phyloP scores from a whole-genome alignment of 2,113 vertebrate species.

The Eulemur rufifrons region DNA sequence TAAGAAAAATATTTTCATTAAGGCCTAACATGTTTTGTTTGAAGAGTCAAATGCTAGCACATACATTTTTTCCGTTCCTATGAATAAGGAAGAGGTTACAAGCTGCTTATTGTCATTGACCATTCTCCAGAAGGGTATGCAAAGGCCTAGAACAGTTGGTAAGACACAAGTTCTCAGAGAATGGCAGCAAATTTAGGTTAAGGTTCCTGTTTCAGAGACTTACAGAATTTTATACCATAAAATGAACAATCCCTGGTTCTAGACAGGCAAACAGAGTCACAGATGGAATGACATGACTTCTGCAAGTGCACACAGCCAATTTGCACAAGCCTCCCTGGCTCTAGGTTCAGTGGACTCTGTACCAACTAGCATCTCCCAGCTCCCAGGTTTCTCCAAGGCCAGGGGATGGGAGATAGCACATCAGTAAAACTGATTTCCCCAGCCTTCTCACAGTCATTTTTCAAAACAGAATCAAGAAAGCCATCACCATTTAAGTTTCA shows the following conservation, averaged over 20 bases:
- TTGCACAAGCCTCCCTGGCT: neutral
- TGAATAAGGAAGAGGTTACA: neutral
- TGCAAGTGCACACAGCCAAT: neutral
- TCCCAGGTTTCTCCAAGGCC: neutral
- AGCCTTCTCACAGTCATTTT: neutral
- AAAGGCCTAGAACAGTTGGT: neutral
- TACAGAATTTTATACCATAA: neutral
- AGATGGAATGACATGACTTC: neutral
- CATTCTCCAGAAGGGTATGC: neutral
- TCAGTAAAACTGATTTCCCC: neutral
- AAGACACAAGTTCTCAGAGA: neutral
- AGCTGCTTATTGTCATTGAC: neutral
- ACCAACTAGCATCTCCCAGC: neutral
- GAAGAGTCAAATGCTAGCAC: neutral
- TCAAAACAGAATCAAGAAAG: neutral
- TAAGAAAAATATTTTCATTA: neutral
- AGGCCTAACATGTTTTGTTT: neutral
- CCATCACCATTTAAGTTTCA: neutral
- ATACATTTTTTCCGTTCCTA: neutral
- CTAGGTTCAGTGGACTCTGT: neutral
- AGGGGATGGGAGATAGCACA: neutral
- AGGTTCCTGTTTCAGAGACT: neutral
- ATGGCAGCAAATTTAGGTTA: neutral
- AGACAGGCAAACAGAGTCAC: neutral
- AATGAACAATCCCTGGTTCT: neutral